Base-by-base conservation (phyloP, 2,888 invertebrate species). In the Brachynemurus nebulosus region DNA sequence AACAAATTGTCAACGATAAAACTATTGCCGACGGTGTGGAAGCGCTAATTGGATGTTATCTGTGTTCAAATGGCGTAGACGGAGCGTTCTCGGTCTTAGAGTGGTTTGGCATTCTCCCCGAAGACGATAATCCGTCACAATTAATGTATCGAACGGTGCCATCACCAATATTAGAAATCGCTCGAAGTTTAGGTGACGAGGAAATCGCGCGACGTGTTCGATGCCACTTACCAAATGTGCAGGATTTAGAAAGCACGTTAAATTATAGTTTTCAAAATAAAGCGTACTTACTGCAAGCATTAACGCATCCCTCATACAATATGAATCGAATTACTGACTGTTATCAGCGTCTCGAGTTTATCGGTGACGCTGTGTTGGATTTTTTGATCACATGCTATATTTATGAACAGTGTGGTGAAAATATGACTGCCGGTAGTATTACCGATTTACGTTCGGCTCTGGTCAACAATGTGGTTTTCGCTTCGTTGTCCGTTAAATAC, bases 401-500 rank as follows among this genome's bases (percentile, higher is more conserved):
- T 42, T 96, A 76, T 59, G 90, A 93, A 62, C 74, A 76, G 48
- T 77, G 76, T 48, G 67, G 66, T 0, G 55, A 68, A 18, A 57
- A 67, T 34, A 68, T 86, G 57, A 74, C 73, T 45, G 91, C 92
- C 0, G 96, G 95, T 0, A 78, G 88, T 14, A 65, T 98, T 45
- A 96, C 96, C 0, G 96, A 97, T 65, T 61, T 97, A 47, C 71
- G 97, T 27, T 95, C 96, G 0, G 90, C 97, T 0, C 70, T 98
- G 2, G 97, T 98, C 2, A 97, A 98, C 61, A 98, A 98, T 58
- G 80, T 86, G 47, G 96, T 93, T 0, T 90, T 98, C 57, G 96
- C 91, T 0, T 83, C 88, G 18, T 72, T 93, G 42, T 77, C 88
- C 4, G 90, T 95, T 11, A 80, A 88, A 51, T 75, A 85, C 63